Conservation (phyloP, 2,797 vertebrate species). For the Novumbra hubbsi region DNA sequence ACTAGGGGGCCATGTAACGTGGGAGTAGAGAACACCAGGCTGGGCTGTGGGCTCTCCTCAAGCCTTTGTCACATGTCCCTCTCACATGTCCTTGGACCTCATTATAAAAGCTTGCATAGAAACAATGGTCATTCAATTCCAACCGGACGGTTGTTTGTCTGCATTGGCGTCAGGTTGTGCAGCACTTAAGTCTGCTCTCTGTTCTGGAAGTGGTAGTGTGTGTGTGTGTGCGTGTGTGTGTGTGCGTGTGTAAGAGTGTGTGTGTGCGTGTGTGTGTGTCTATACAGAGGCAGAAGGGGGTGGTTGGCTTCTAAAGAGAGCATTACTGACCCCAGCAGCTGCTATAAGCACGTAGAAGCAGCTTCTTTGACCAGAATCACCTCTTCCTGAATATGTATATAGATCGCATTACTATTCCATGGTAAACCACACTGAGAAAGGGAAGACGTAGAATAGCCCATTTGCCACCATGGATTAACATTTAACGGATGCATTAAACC, state of each 20-base stretch:
- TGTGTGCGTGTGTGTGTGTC: neutral
- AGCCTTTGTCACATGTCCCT: no score
- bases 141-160: neutral
- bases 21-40: neutral
- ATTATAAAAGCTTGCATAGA: neutral
- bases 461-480: neutral
- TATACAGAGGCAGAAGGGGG: neutral
- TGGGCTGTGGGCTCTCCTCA: neutral
- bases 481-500: neutral
- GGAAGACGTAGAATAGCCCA: no score
- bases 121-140: neutral
- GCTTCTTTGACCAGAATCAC: neutral
- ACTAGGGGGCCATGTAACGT: slow-evolving; percentile 51
- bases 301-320: neutral
- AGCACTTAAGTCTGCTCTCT: no score
- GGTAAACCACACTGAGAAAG: neutral
- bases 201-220: no score
- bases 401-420: neutral
- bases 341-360: neutral
- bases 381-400: neutral
- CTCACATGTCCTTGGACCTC: no score
- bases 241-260: neutral
- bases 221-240: no score
- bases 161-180: no score
- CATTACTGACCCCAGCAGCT: neutral